Base-by-base conservation (phyloP, 2,113 vertebrate genomes). In the Pygoscelis adeliae region DNA sequence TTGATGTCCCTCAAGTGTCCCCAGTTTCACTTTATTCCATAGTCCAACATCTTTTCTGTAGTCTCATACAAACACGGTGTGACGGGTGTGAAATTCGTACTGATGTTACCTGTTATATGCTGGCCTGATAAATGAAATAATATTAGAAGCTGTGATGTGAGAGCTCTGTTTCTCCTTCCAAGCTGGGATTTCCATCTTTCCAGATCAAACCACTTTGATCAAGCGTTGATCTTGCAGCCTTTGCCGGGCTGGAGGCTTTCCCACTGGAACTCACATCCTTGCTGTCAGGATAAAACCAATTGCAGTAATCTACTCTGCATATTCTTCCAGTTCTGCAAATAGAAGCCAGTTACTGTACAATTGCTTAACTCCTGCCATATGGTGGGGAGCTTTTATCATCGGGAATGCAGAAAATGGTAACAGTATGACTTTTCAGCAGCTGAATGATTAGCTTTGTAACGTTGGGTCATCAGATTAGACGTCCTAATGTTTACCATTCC, bases 291-390 rank as follows among this genome's bases (percentile, higher is more conserved):
- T 77, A 82, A 93, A 85, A 46, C 83, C 91, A 82, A 23, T 11
- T 84, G 81, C 92, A 90, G 36, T 76, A 36, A 77, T 70, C 59
- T 83, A 42, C 71, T 80, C 83, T 50, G 62, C 62, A 26, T 87
- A 69, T 91, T 88, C 81, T 91, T 91, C 83, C 95, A 95, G 61
- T 69, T 91, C 94, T 88, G 66, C 87, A 95, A 76, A 93, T 80
- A 93, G 78, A 80, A 96, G 91, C 49, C 87, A 93, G 73, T 96
- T 91, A 66, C 89, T 80, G 74, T 83, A 38, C 3, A 30, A 77
- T 83, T 89, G 81, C 93, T 93, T 91, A 96, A 95, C 87, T 96
- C 81, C 89, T 93, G 93, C 89, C 95, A 88, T 90, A 77, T 96
- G 93, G 70, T 85, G 78, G 78, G 74, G 40, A 90, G 83, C 72